Evolutionary conservation across 2,797 vertebrate genomes (phyloP), one percentile per base, ranked within the genome.

Genomic region (Sebastes iracundus): DNA sequence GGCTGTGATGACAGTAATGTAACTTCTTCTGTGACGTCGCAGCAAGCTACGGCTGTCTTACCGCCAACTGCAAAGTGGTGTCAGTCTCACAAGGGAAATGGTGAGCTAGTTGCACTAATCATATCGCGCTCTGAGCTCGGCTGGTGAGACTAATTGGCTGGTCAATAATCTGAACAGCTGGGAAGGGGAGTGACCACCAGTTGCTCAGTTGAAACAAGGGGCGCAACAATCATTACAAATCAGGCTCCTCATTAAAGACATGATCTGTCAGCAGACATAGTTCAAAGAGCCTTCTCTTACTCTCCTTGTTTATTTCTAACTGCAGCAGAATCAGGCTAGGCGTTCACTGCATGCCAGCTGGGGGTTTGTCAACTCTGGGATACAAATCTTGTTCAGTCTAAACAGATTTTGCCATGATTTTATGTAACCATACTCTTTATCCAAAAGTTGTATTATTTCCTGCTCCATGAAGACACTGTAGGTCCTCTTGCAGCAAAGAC

Each of bases 101-200:
- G 60, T 72, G 77, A 88, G 77, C 80, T 80, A 74, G 83, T 33
- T 70, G 75, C 82, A 76, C 80, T 85, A 77, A 88, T 88, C 87
- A 80, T 88, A 83, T 66, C 23, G 28, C 10, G 13, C 66, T 74
- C 55, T 7, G 10, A 81, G 82, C 79, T 83, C 60, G 59, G 84
- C 77, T 72, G 73, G n/a, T 70, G 66, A 83, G 72, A 90, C 69
- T 90, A 92, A 92, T 89, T 90, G 88, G 80, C 77, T 67, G 89
- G 77, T 92, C 74, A 66, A 84, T 90, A 86, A 80, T 70, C 14
- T 80, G 70, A 85, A 83, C 85, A 90, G 79, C 78, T 86, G 81
- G 73, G 72, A 82, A 78, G 22, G 59, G 33, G 70, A 74, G 61
- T 77, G 79, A 70, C 84, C 86, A 83, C 66, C 53, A 20, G 76